A percentile compares a stretch with the other conserved stretches of the same genome.
Conservation (phyloP, 2,113 vertebrate genomes). For the Narcine bancroftii region DNA sequence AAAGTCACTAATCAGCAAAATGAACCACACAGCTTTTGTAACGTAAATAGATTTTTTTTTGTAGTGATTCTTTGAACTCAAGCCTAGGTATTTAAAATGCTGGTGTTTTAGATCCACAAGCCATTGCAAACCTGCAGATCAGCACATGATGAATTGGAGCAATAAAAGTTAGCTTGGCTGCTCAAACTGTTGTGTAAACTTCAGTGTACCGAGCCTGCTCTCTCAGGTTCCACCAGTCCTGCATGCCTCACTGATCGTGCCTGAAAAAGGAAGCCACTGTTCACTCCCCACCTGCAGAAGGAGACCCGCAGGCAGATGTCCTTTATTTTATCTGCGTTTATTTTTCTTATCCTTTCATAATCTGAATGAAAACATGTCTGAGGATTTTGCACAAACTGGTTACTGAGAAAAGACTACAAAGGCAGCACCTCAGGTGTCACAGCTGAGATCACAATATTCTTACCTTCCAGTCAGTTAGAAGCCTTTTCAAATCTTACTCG, state of each 20-base stretch:
- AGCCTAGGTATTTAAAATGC: neutral
- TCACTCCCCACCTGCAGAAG: neutral
- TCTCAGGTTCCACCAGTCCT: neutral
- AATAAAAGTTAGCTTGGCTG: neutral
- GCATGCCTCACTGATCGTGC: neutral
- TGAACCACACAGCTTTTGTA: neutral
- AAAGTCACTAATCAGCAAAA: neutral
- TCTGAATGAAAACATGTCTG: neutral
- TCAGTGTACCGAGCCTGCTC: neutral
- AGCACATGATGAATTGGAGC: neutral
- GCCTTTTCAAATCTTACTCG: neutral
- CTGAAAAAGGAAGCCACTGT: slow-evolving; percentile 9
- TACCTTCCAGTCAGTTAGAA: neutral
- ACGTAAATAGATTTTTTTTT: neutral
- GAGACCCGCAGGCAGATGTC: neutral
- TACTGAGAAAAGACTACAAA: no score
- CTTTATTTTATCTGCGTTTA: neutral
- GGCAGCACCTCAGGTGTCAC: neutral
- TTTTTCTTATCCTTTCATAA: neutral
- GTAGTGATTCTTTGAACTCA: neutral
- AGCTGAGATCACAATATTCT: neutral
- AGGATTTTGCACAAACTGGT: neutral
- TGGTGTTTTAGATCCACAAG: neutral
- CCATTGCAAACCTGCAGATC: neutral
- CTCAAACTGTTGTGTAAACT: neutral